Evolutionary conservation across 2,888 invertebrate species (phyloP).

Genomic region (Tuberolachnus salignus): DNA sequence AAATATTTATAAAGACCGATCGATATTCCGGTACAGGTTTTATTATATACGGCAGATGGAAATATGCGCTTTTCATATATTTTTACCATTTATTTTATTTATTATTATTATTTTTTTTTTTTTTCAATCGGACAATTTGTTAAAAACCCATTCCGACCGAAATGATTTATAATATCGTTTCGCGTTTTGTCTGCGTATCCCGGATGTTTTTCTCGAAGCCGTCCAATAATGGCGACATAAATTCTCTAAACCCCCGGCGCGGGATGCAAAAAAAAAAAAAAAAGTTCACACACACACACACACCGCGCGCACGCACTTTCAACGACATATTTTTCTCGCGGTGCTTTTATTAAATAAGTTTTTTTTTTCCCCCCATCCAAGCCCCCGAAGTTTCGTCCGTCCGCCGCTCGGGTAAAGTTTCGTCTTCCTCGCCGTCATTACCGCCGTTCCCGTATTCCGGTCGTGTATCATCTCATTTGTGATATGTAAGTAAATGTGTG

Average conservation of each 20-base stretch:
- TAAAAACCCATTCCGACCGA: slow-evolving; percentile 17
- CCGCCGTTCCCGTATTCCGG: slow-evolving; percentile 47
- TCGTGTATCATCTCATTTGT: slow-evolving; percentile 55
- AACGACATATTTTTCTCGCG: slow-evolving; percentile 45
- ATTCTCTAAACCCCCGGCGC: not conserved
- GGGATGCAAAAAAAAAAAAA: slow-evolving; percentile 7
- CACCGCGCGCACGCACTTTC: not conserved
- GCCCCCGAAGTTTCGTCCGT: slow-evolving; percentile 6
- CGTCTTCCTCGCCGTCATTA: slow-evolving; percentile 40
- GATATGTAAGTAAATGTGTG: slow-evolving; percentile 38
- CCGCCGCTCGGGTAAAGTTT: slow-evolving; percentile 40
- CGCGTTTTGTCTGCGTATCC: slow-evolving; percentile 23
- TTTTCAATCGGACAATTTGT: slow-evolving; percentile 12
- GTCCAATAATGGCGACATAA: slow-evolving; percentile 34
- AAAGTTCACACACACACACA: slow-evolving; percentile 29
- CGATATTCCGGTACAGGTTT: not conserved
- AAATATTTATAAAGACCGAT: not conserved
- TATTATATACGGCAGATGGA: not conserved
- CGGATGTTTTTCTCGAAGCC: slow-evolving; percentile 14
- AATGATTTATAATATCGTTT: slow-evolving; percentile 32
- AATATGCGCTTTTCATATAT: slow-evolving; percentile 1
- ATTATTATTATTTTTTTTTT: not conserved
- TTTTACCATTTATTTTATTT: not conserved
- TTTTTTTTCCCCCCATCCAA: not conserved
- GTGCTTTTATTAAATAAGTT: slow-evolving; percentile 55